Percentiles rank a stretch among this genome's conserved stretches.
Conservation (phyloP, 1,140 invertebrate genomes). For the Tetramorium parvispinum region DNA sequence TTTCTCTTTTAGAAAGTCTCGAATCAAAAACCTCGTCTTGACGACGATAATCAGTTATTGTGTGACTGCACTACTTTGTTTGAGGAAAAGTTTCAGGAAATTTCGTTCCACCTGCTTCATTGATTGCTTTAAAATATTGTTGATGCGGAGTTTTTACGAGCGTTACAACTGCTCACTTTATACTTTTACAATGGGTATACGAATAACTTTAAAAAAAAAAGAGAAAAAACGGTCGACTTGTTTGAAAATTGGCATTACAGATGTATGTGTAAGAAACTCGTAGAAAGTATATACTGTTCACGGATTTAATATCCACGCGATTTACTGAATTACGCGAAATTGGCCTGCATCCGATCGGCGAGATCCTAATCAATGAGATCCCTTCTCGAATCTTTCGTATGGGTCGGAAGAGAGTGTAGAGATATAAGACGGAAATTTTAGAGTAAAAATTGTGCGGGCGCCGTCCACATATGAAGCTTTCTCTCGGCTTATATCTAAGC, state of each 20-base stretch:
- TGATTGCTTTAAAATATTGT: background rate
- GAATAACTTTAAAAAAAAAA: constrained; percentile 24
- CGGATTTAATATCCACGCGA: constrained; percentile 2
- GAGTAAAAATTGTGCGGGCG: constrained; percentile 74
- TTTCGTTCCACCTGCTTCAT: background rate
- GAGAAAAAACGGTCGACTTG: background rate
- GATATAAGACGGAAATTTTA: constrained; percentile 34
- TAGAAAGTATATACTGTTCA: background rate
- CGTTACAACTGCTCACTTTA: background rate
- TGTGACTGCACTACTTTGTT: background rate
- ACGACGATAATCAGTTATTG: background rate
- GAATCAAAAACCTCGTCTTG: background rate
- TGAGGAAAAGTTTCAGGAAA: background rate
- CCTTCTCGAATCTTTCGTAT: constrained; percentile 69
- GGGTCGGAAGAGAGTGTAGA: constrained; percentile 40
- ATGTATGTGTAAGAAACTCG: background rate
- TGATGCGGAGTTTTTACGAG: background rate
- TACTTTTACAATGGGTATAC: constrained; percentile 45
- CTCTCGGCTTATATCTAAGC: constrained; percentile 74
- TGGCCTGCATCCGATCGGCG: background rate
- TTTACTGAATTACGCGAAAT: background rate
- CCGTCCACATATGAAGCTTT: constrained; percentile 80
- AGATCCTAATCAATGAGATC: constrained; percentile 35
- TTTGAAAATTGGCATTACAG: constrained; percentile 29
- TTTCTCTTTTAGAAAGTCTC: background rate